Conservation (phyloP, 2,797 vertebrate genomes). For the Sarcoramphus papa region DNA sequence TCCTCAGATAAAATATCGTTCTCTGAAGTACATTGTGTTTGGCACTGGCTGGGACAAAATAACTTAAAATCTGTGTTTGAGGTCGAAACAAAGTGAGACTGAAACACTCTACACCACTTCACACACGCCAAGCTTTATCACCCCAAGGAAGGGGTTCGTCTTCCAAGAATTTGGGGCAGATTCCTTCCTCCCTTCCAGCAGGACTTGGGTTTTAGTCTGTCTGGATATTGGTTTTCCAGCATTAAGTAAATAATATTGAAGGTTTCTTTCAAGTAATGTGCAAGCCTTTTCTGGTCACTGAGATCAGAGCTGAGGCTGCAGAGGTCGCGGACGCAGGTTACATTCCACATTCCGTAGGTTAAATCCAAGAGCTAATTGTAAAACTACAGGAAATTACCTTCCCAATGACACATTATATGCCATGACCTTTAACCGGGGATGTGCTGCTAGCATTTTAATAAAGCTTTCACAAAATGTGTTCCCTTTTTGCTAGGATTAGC, state of each 20-base stretch:
- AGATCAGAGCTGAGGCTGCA: neutral
- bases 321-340: neutral
- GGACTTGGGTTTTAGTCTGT: neutral
- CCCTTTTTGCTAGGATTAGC: neutral
- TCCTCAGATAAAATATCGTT: constrained; percentile 7
- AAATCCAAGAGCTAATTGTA: constrained; percentile 32
- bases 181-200: neutral
- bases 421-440: constrained; percentile 22
- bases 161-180: constrained; percentile 3
- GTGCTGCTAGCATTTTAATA: constrained; percentile 38
- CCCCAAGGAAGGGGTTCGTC: neutral
- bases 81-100: neutral
- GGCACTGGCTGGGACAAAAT: constrained; percentile 24
- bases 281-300: neutral
- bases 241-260: constrained; percentile 7
- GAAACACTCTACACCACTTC: neutral
- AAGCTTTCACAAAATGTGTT: neutral
- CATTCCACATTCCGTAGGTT: constrained; percentile 29
- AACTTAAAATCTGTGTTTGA: constrained; percentile 12
- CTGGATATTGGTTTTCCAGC: neutral
- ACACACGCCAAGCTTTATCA: neutral
- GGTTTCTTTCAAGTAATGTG: constrained; percentile 3
- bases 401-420: neutral
- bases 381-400: constrained; percentile 54
- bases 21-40: constrained; percentile 23